phyloP scores from a whole-genome alignment of 2,113 vertebrate species.

The Macroglossus sobrinus region DNA sequence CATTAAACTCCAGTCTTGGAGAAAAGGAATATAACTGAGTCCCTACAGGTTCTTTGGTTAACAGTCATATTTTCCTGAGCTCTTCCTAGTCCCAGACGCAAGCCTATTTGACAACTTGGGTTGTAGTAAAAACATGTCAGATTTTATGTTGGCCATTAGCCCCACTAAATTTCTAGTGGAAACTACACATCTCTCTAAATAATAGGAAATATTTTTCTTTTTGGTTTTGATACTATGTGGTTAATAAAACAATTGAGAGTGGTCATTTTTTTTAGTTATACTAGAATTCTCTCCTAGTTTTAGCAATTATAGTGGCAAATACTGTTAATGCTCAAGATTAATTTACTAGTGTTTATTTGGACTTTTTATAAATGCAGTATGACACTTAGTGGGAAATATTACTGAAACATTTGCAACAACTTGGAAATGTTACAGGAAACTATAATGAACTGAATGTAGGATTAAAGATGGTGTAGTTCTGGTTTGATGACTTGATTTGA shows the following conservation, averaged over 20 bases:
- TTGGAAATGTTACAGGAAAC: conserved; percentile 47
- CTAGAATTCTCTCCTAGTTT: conserved; percentile 35
- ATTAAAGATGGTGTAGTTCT: conserved; percentile 39
- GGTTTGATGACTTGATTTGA: not conserved
- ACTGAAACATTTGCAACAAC: conserved; percentile 4
- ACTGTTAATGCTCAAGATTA: conserved; percentile 5
- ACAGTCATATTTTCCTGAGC: conserved; percentile 57
- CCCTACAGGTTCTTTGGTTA: conserved; percentile 42
- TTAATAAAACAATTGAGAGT: conserved; percentile 2
- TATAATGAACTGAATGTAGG: not conserved
- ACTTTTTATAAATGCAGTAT: conserved; percentile 39
- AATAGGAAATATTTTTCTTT: conserved; percentile 35
- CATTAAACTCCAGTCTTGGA: conserved; percentile 14
- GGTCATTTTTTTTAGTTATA: conserved; percentile 16
- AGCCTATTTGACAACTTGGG: conserved; percentile 53
- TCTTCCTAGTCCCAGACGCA: conserved; percentile 41
- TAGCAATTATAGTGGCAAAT: conserved; percentile 44
- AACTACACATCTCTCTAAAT: conserved; percentile 40
- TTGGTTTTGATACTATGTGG: not conserved
- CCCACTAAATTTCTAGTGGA: conserved; percentile 51
- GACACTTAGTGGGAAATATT: conserved; percentile 42
- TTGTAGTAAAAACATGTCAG: conserved; percentile 58
- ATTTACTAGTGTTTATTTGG: conserved; percentile 31
- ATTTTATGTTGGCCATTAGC: conserved; percentile 55
- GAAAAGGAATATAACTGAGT: conserved; percentile 48